Evolutionary conservation across 2,888 invertebrate genomes (phyloP), one percentile per base, ranked within the genome.

Genomic region (Toxonevra muliebris): DNA sequence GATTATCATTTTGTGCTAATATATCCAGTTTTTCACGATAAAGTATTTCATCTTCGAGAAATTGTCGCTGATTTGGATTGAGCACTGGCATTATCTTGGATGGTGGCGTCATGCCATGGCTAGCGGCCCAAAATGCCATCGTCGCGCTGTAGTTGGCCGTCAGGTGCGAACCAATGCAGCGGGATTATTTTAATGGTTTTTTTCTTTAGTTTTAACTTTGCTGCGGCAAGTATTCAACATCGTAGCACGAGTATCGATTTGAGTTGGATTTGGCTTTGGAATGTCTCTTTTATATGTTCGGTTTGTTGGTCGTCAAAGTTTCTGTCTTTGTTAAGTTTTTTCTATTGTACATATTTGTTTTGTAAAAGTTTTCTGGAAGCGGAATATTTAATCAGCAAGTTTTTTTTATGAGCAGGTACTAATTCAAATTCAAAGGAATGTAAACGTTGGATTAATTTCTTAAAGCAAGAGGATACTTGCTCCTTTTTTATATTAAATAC

Each of bases 11-110:
- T 5, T 74, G 72, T 0, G 75, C 77, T 61, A 80, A 64, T 30
- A 81, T 73, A 43, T 80, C 76, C 61, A 84, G 59, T 61, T 82
- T 82, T 62, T 84, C 82, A 0, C 82, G 80, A 52, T 80, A 79
- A 9, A 84, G 79, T 42, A 80, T 66, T 64, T 84, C 82, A 73
- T 86, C 86, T 66, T 86, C 83, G 1, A 84, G 77, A 57, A 85
- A 84, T 61, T 81, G 81, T 2, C 82, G 82, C 71, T 86, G 86
- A 74, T 85, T 83, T 5, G 86, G 86, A 79, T 86, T 86, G n/a
- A 85, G 74, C 64, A 82, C 82, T 52, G 84, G 83, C 19, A 76
- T 73, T 53, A 84, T 78, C 69, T 80, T 80, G 0, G 76, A 64
- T 0, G 74, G 75, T 66, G 80, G 75, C 58, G 75, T 59, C 45